Evolutionary conservation across 1,140 invertebrate genomes (phyloP), one percentile per base, ranked within the genome.

Genomic region (Papilio polyxenes): DNA sequence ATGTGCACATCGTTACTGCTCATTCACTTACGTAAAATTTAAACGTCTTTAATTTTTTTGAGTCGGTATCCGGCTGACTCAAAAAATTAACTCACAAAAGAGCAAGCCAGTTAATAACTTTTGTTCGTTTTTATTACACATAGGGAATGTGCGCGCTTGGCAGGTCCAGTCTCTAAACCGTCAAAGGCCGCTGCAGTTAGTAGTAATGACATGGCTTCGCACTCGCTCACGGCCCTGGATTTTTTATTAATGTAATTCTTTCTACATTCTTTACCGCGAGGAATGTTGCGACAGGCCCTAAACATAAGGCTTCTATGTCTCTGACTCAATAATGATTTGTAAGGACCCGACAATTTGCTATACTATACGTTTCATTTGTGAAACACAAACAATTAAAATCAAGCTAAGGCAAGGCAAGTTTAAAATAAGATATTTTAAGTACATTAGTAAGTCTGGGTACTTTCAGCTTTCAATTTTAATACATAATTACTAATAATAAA

Each of bases 211-310:
- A 83, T 82, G 80, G 69, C 79, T 83, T 80, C 81, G 51, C 75
- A 82, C 81, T 84, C 40, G 75, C 72, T 81, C 53, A 56, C 8
- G 17, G 81, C 69, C 56, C 69, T 49, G 48, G 13, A 82, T 79
- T 82, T 84, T 81, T 85, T 85, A 83, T 83, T 81, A 84, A 80
- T 80, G 48, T 83, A 84, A 85, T 85, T 74, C 74, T 80, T 87
- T 88, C 85, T 88, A 81, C 87, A 77, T 89, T 87, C 83, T 65
- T 85, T 82, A 75, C 3, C 82, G 13, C 76, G 59, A 83, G 87
- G 88, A 88, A 90, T 90, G 74, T 83, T 82, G 83, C 65, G 20
- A 59, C 81, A 82, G 82, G 65, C 74, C 80, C 82, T 84, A 83
- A 80, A 80, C 76, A 44, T 82, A 84, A 49, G 84, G 82, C 81